Base-by-base conservation (phyloP, 2,888 invertebrate genomes). In the Liodrosophila aerea region DNA sequence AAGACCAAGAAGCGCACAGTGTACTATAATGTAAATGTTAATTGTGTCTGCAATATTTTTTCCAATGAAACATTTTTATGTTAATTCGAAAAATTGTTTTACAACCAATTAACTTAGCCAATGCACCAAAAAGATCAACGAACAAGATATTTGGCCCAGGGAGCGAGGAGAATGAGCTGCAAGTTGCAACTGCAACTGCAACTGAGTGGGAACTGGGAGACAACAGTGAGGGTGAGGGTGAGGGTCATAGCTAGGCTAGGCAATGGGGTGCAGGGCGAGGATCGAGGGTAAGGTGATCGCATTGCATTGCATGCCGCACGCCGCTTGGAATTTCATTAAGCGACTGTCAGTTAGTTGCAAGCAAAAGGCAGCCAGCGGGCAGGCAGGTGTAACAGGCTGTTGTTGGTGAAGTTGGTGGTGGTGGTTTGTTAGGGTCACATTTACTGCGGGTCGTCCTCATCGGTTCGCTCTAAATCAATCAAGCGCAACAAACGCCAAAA, bases 51-150 rank as follows among this genome's bases (percentile, higher is more conserved):
- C 69, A 69, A 78, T 76, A 77, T 75, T 59, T 81, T 80, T 82
- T 77, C 84, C 84, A 76, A 82, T 82, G 81, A 82, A 84, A 84
- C 81, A 84, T 82, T 81, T 82, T 82, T 83, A 83, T 84, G 85
- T 82, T 85, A 83, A 83, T 84, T 78, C 82, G 77, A 78, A 82
- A 83, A 83, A 81, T 84, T 83, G 76, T 83, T 84, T 80, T 84
- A 84, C 82, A 82, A 83, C 80, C 84, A 87, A 87, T 87, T 87
- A 87, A 87, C 83, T 77, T 82, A 72, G 84, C 77, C 87, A 87
- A 87, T 87, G 84, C 74, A 75, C 76, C 83, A 84, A 76, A 85
- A 87, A 87, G 87, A 87, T 87, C 85, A 83, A 75, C 78, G 76
- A 75, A 86, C 85, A 82, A 85, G 87, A 87, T 87, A 83, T 76